A percentile compares a stretch with the other conserved stretches of the same genome.
Evolutionary conservation across 92 coral and sea anemone species (phyloP).

Genomic region (Phenganax marumi): DNA sequence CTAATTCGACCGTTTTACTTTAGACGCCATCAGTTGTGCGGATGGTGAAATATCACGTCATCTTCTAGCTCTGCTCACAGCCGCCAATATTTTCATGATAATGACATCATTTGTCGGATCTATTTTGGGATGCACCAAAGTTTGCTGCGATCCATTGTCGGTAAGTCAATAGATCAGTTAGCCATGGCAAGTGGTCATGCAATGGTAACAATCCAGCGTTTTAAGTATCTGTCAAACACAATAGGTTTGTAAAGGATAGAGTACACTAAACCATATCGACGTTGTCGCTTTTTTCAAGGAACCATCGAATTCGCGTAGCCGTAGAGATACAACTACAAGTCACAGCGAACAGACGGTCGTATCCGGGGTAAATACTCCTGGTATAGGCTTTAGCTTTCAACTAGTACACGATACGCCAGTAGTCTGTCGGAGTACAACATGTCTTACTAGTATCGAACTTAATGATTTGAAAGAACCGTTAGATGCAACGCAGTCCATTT

Average conservation of each 20-base stretch:
- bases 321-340: background rate
- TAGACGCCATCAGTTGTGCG: conserved; percentile 15
- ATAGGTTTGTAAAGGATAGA: too few species aligned
- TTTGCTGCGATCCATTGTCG: conserved; percentile 14
- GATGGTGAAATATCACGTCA: conserved; percentile 30
- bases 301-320: too few species aligned
- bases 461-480: conserved; percentile 1
- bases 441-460: background rate
- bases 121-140: conserved; percentile 8
- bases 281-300: too few species aligned
- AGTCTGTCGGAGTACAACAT: background rate
- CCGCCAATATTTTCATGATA: conserved; percentile 11
- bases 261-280: too few species aligned
- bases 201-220: background rate
- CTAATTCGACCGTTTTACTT: background rate
- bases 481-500: background rate
- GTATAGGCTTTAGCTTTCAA: background rate
- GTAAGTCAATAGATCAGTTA: background rate
- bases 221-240: background rate
- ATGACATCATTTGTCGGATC: conserved; percentile 15
- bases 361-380: background rate
- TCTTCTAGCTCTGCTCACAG: background rate
- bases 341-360: conserved; percentile 14
- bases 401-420: background rate
- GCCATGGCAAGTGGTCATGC: background rate